A percentile compares a stretch with the other conserved stretches of the same genome.
These are phyloP conservation scores for Drosophila fulvimacula DNA, from an alignment of 2,888 invertebrate species.

Conservation along the genomic window DNA sequence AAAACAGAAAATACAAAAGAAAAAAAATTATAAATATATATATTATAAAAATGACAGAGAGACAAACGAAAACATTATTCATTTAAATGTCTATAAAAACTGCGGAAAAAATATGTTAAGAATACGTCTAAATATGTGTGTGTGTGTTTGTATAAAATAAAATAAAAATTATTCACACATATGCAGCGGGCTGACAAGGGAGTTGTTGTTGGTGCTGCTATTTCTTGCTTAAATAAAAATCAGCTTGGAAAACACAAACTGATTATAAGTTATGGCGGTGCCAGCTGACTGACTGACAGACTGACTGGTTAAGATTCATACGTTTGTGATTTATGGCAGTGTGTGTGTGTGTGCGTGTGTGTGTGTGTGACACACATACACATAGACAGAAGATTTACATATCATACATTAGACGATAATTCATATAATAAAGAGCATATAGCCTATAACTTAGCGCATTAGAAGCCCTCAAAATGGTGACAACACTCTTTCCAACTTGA, in stretches of 20 bases:
- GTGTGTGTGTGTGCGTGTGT: constrained; percentile 31
- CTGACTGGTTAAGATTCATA: constrained; percentile 73
- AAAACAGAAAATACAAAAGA: constrained; percentile 25
- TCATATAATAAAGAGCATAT: constrained; percentile 24
- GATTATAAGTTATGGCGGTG: constrained; percentile 78
- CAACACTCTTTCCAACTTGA: constrained; percentile 30
- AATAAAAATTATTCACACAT: constrained; percentile 55
- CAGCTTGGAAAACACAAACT: constrained; percentile 70
- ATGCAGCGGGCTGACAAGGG: constrained; percentile 61
- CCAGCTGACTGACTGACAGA: constrained; percentile 74
- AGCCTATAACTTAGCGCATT: constrained; percentile 43
- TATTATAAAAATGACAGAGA: constrained; percentile 51
- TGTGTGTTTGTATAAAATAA: constrained; percentile 34
- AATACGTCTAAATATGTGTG: constrained; percentile 27
- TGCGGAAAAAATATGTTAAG: constrained; percentile 52
- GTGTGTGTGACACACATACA: constrained; percentile 25
- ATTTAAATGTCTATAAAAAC: constrained; percentile 78
- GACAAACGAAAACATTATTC: constrained; percentile 80
- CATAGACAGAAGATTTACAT: constrained; percentile 11
- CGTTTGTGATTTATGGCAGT: constrained; percentile 67
- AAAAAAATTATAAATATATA: constrained; percentile 12
- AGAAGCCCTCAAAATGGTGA: constrained; percentile 27
- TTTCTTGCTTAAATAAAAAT: constrained; percentile 43
- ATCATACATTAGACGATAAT: constrained; percentile 6
- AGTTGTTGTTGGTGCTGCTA: constrained; percentile 44